A percentile compares a stretch with the other conserved stretches of the same genome.
phyloP scores from a whole-genome alignment of 1,140 invertebrate species.

The Drosophila lini region DNA sequence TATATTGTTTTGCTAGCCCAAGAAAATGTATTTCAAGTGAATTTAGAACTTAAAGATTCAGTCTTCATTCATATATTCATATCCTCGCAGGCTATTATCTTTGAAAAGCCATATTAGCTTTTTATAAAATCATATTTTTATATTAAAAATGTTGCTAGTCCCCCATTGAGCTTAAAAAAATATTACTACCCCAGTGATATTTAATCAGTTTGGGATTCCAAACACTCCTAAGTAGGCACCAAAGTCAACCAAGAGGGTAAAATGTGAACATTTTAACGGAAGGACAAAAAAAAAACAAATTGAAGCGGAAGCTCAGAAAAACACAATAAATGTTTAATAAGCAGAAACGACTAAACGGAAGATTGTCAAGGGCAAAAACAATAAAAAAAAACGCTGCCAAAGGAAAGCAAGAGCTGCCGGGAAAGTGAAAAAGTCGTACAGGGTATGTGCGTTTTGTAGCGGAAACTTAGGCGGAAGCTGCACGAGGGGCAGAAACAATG shows the following conservation, averaged over 20 bases:
- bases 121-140: conserved; percentile 26
- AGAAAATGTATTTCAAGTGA: neutral
- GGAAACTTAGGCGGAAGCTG: conserved; percentile 59
- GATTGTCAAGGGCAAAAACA: conserved; percentile 19
- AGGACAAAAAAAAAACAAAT: conserved; percentile 62
- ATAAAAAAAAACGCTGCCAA: neutral
- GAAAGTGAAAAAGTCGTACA: conserved; percentile 11
- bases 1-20: neutral
- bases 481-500: conserved; percentile 42
- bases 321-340: conserved; percentile 80
- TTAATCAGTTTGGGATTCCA: conserved; percentile 51
- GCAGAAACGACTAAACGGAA: conserved; percentile 51
- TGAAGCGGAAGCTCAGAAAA: conserved; percentile 68
- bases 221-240: conserved; percentile 41
- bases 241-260: conserved; percentile 5
- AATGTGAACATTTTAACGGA: conserved; percentile 16
- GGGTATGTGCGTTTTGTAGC: conserved; percentile 28
- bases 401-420: conserved; percentile 36
- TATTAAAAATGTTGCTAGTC: conserved; percentile 6
- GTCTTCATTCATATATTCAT: too few species aligned
- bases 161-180: conserved; percentile 22
- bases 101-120: neutral
- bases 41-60: neutral
- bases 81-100: neutral
- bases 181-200: conserved; percentile 60